These are phyloP conservation scores for Cynopterus brachyotis DNA, from an alignment of 2,113 vertebrate genomes.

Conservation along the genomic window DNA sequence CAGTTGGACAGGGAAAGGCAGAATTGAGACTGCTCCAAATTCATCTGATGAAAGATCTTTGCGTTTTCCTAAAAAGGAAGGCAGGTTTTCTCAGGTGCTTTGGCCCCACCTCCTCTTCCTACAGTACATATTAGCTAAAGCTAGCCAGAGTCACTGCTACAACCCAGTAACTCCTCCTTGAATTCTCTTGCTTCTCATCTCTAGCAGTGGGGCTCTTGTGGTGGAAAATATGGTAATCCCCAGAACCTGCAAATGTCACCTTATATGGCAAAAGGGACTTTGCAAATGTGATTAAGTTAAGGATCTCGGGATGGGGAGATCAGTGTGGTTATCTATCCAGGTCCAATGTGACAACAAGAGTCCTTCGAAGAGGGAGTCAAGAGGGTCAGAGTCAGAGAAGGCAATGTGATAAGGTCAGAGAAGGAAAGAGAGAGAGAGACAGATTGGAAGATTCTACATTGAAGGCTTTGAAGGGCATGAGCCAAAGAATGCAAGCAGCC, in stretches of 20 bases:
- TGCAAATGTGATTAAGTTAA: not conserved
- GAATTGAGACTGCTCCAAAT: not conserved
- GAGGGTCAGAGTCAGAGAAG: not conserved
- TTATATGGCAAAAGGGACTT: not conserved
- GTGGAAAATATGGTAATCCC: not conserved
- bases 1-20: not conserved
- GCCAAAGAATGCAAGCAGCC: not conserved
- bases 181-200: not conserved
- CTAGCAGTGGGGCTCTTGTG: not conserved
- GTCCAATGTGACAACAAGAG: not conserved
- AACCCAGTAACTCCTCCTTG: not conserved
- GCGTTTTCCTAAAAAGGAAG: not conserved
- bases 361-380: not conserved
- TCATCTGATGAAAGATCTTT: not conserved
- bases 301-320: not conserved
- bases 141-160: not conserved
- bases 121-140: not conserved
- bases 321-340: not conserved
- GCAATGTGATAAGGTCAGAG: not conserved
- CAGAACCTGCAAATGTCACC: not conserved
- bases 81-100: not conserved
- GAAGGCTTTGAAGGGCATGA: not conserved
- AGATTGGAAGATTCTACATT: not conserved
- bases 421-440: not conserved
- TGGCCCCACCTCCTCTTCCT: not conserved